Conservation (phyloP, 2,113 vertebrate genomes). For the Phylloscopus trochilus region DNA sequence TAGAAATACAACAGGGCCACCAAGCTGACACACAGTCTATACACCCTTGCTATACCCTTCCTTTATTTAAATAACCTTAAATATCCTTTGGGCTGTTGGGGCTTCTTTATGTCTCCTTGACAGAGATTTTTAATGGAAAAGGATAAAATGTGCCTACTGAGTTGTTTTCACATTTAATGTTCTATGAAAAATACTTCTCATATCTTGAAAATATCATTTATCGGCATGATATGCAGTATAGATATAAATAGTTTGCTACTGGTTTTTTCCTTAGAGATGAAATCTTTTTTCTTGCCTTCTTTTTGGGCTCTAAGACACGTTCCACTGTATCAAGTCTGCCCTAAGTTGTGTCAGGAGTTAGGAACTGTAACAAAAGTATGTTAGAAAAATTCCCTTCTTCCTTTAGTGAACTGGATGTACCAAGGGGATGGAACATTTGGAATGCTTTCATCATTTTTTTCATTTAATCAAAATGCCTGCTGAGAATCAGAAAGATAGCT, state of each 20-base stretch:
- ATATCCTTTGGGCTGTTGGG: neutral
- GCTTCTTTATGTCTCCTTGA: neutral
- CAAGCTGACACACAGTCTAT: neutral
- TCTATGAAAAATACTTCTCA: conserved; percentile 1
- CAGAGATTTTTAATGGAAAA: neutral
- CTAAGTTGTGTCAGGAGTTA: neutral
- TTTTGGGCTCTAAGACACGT: neutral
- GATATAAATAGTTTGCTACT: neutral
- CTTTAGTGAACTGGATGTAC: neutral
- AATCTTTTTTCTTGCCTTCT: neutral
- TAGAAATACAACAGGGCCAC: neutral
- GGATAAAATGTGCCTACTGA: neutral
- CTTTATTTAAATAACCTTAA: neutral
- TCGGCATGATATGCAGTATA: neutral
- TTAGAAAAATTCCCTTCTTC: neutral
- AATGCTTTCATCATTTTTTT: neutral
- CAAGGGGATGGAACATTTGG: neutral
- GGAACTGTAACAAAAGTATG: neutral
- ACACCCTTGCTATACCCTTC: neutral
- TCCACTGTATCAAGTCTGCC: neutral
- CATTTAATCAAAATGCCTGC: neutral
- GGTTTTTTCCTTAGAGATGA: neutral
- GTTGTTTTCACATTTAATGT: neutral
- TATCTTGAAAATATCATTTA: neutral
- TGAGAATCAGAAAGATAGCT: neutral